These are phyloP conservation scores for Agelaius tricolor DNA, from an alignment of 2,113 vertebrate species.

Conservation along the genomic window DNA sequence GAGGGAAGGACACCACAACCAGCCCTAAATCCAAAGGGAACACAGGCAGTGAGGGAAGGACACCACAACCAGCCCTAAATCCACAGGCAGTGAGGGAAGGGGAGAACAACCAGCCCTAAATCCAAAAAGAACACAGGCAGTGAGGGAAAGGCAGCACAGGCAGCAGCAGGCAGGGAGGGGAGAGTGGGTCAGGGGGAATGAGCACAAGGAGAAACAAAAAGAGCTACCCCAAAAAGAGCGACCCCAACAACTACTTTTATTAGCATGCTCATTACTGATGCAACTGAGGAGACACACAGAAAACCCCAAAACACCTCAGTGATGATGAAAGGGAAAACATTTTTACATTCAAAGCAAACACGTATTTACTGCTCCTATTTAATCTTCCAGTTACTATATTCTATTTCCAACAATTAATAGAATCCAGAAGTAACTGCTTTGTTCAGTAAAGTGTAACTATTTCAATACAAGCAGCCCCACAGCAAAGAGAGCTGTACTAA, in stretches of 20 bases:
- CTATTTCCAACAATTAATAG: background rate
- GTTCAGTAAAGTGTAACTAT: background rate
- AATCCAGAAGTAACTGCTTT: background rate
- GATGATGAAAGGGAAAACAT: background rate
- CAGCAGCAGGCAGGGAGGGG: background rate
- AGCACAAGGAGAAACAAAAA: background rate
- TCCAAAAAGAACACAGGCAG: background rate
- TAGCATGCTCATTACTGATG: background rate
- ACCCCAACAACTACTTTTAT: background rate
- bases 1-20: background rate
- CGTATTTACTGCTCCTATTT: background rate
- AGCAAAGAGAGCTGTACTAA: background rate
- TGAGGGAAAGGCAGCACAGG: background rate
- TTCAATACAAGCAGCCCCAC: background rate
- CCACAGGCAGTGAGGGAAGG: background rate
- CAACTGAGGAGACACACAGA: background rate
- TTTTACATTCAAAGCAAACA: background rate
- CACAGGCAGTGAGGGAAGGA: background rate
- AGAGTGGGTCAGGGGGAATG: background rate
- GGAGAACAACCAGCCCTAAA: background rate
- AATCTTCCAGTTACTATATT: background rate
- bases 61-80: conserved; percentile 66
- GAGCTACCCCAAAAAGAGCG: background rate
- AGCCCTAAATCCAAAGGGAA: conserved; percentile 52
- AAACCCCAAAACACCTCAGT: rapidly evolving